Percentiles rank a stretch among this genome's conserved stretches.
Evolutionary conservation across 2,888 invertebrate species (phyloP).

Genomic region (Gymnocheta viridis): DNA sequence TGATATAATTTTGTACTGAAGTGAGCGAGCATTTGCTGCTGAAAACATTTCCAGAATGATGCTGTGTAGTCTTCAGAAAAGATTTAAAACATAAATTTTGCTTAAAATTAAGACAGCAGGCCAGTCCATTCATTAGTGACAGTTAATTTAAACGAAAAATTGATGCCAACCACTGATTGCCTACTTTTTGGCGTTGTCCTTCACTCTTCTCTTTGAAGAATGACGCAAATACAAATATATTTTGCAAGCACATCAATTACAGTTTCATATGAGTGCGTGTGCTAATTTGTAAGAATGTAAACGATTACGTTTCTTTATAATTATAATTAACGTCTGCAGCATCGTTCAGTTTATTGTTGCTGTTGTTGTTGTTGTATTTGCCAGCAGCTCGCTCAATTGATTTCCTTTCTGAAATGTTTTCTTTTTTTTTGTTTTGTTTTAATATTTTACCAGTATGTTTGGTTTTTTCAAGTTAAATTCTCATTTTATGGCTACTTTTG

Average conservation of each 20-base stretch:
- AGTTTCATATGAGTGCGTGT: not conserved
- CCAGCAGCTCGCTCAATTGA: slow-evolving; percentile 46
- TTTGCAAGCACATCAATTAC: not conserved
- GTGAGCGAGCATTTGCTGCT: not conserved
- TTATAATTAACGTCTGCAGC: slow-evolving; percentile 13
- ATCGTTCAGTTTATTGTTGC: slow-evolving; percentile 6
- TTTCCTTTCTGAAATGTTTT: slow-evolving; percentile 40
- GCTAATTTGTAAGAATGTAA: not conserved
- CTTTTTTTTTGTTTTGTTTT: not conserved
- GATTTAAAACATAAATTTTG: not conserved
- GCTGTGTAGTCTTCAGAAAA: not conserved
- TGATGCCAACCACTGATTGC: slow-evolving; percentile 52
- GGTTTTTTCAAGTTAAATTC: not conserved
- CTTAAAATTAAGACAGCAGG: not conserved
- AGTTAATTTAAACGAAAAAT: slow-evolving; percentile 63
- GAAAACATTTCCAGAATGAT: not conserved
- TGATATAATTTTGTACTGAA: not conserved
- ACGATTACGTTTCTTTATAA: slow-evolving; percentile 34
- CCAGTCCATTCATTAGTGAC: slow-evolving; percentile 42
- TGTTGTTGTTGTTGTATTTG: not conserved
- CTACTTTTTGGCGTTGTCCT: slow-evolving; percentile 23
- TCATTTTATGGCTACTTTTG: slow-evolving; percentile 16
- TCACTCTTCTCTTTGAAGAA: not conserved
- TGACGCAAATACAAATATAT: not conserved
- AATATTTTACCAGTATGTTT: not conserved